phyloP scores from a whole-genome alignment of 2,888 invertebrate genomes.

The Drosophila eohydei region DNA sequence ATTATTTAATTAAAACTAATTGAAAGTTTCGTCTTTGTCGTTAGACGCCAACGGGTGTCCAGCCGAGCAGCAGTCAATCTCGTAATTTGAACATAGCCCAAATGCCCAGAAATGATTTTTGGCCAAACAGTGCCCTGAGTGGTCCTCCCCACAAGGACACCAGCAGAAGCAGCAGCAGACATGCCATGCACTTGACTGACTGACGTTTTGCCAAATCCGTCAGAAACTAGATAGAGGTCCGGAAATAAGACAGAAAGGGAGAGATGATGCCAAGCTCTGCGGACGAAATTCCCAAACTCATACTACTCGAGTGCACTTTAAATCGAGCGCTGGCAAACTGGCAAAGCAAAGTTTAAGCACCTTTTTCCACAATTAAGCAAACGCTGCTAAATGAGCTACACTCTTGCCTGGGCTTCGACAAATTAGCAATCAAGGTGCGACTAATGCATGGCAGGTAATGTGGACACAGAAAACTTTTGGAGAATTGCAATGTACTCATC shows the following conservation, averaged over 20 bases:
- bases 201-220: slow-evolving; percentile 60
- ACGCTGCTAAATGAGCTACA: slow-evolving; percentile 49
- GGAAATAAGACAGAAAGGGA: slow-evolving; percentile 16
- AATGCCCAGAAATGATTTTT: slow-evolving; percentile 42
- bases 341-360: slow-evolving; percentile 57
- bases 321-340: slow-evolving; percentile 38
- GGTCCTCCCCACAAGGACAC: slow-evolving; percentile 16
- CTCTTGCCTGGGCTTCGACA: slow-evolving; percentile 34
- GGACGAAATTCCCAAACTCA: slow-evolving; percentile 6
- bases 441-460: slow-evolving; percentile 44
- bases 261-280: slow-evolving; percentile 11
- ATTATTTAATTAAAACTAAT: slow-evolving; percentile 78
- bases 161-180: slow-evolving; percentile 23
- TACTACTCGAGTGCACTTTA: slow-evolving; percentile 33
- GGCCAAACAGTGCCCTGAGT: slow-evolving; percentile 23
- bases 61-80: slow-evolving; percentile 62
- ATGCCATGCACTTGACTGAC: slow-evolving; percentile 45
- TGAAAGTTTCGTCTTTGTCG: slow-evolving; percentile 57
- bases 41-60: slow-evolving; percentile 15
- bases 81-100: slow-evolving; percentile 58
- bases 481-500: too few species aligned
- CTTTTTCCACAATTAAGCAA: slow-evolving; percentile 63
- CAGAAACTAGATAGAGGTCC: slow-evolving; percentile 32
- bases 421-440: slow-evolving; percentile 53
- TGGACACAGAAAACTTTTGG: slow-evolving; percentile 3